Evolutionary conservation across 2,113 vertebrate species (phyloP).

Genomic region (Callorhinus ursinus): DNA sequence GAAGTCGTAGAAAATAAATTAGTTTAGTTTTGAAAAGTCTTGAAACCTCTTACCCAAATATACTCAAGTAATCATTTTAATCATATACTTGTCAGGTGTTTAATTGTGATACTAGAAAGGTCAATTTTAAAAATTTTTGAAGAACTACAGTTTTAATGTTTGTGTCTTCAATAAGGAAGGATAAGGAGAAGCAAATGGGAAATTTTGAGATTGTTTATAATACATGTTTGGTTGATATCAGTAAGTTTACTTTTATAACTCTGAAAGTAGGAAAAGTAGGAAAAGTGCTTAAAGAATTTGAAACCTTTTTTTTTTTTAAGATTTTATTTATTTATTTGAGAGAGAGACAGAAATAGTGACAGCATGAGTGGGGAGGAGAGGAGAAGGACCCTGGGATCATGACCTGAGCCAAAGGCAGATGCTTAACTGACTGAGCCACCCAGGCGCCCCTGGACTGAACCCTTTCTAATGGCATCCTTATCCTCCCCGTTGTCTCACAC

Average conservation of each 20-base stretch:
- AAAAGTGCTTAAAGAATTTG: not conserved
- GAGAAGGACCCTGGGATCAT: too few relatives aligned
- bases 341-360: too few relatives aligned
- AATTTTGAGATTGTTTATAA: conserved; percentile 8
- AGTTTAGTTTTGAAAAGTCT: conserved; percentile 1
- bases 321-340: too few relatives aligned
- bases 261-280: not conserved
- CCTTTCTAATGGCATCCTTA: not conserved
- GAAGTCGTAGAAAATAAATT: conserved; percentile 37
- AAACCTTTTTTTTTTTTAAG: too few relatives aligned
- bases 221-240: not conserved
- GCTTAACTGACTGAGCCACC: too few relatives aligned
- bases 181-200: not conserved
- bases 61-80: not conserved
- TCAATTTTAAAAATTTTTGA: not conserved
- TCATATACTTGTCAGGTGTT: not conserved
- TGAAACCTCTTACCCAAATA: conserved; percentile 6
- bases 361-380: too few relatives aligned
- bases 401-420: too few relatives aligned
- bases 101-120: not conserved
- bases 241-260: not conserved
- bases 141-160: conserved; percentile 19
- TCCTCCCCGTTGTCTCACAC: not conserved
- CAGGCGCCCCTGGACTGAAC: not conserved
- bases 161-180: not conserved